Base-by-base conservation (phyloP, 2,113 vertebrate species). In the Gasterosteus nipponicus region DNA sequence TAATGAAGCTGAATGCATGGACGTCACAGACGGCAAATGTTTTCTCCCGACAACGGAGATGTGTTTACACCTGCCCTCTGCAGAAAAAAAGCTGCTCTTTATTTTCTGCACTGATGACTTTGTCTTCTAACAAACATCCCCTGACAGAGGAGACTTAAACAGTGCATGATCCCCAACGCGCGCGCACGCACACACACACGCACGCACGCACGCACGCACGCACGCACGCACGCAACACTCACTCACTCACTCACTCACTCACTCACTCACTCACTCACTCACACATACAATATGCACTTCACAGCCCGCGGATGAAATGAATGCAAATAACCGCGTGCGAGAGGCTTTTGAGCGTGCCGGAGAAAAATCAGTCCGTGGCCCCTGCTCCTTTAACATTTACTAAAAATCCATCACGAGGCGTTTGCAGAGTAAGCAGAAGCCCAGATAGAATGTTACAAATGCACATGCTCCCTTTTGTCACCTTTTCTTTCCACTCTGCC, bases 381-480 rank as follows among this genome's bases (percentile, higher is more conserved):
- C 49, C 69, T 87, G 87, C 84, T 88, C 86, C 82, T 86, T 89
- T 87, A 85, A 83, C 90, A 86, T 92, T 90, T 90, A 69, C 65
- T 77, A 78, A 78, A 81, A 84, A 86, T 90, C 80, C 79, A 87
- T 89, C 84, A 88, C 59, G 68, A 85, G 85, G 59, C 26, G 77
- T 86, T 80, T 89, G 90, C 83, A 69, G 69, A 78, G 88, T 91
- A 79, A 85, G 87, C 91, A 85, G 64, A 83, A 80, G 22, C 46
- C 59, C 38, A 82, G 84, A 81, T 41, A 80, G 81, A 82, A 78
- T 79, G 69, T 76, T 73, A 93, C 77, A 86, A 89, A 91, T 83
- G 78, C 82, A 73, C 74, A 46, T 57, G 72, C 57, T 86, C 81
- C 75, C 72, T 83, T 76, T 88, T 89, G 88, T 86, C 82, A 82